These are phyloP conservation scores for Anthrax anthrax DNA, from an alignment of 2,888 invertebrate species.

Conservation along the genomic window DNA sequence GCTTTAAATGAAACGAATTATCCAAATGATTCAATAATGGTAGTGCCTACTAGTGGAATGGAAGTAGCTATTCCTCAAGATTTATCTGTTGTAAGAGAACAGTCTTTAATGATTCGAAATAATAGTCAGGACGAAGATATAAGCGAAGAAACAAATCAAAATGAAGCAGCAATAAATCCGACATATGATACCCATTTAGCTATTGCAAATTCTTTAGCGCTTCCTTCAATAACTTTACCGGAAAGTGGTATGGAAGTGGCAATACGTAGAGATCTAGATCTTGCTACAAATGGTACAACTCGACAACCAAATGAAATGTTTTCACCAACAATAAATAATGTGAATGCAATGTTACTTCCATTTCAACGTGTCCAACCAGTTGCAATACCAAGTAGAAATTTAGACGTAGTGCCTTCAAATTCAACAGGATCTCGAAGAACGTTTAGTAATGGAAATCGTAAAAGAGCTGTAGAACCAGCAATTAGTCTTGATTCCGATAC, in stretches of 20 bases:
- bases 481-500: conserved; percentile 36
- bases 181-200: conserved; percentile 8
- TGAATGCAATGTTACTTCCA: conserved; percentile 30
- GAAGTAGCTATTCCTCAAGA: conserved; percentile 36
- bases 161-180: conserved; percentile 21
- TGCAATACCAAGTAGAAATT: conserved; percentile 30
- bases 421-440: conserved; percentile 16
- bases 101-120: conserved; percentile 27
- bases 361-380: conserved; percentile 35
- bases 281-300: conserved; percentile 14
- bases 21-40: conserved; percentile 15
- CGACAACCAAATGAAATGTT: conserved; percentile 29
- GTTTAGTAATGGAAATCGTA: conserved; percentile 20
- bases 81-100: conserved; percentile 33
- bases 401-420: conserved; percentile 37
- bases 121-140: conserved; percentile 23
- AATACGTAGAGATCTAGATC: conserved; percentile 26
- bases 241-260: conserved; percentile 34
- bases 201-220: conserved; percentile 20
- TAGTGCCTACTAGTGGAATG: conserved; percentile 23
- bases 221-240: conserved; percentile 28
- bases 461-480: conserved; percentile 32
- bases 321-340: conserved; percentile 23
- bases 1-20: conserved; percentile 18
- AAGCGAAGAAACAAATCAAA: conserved; percentile 20